Evolutionary conservation across 1,140 invertebrate genomes (phyloP), one percentile per base, ranked within the genome.

Genomic region (Drosophila lacteicornis): DNA sequence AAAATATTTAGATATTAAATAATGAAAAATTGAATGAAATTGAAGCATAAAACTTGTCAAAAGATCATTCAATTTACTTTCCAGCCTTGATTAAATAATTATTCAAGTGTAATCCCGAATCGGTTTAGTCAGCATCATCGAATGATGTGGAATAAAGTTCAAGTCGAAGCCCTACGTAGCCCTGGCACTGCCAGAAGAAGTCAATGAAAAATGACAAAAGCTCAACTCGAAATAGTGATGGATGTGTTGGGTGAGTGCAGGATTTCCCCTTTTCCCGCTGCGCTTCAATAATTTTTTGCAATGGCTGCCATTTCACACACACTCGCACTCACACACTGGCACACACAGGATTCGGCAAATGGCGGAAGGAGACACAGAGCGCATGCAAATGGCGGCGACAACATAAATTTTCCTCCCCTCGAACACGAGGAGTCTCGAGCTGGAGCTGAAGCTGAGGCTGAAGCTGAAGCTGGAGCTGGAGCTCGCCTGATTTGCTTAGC

Each of bases 401-500:
- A 70, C 69, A 73, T 73, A 73, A 73, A 73, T 73, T 73, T 49
- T 47, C 51, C 19, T 12, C 3, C 9, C 43, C 43, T 19, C 33
- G 36, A 66, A 62, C 40, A 25, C 55, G 71, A 75, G 60, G 65
- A 66, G 51, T 66, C 36, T 38, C 11, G 38, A 11, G 38, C 38
- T 40, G 38, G 4, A 40, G 38, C 33, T 25, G 19, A 22, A 2
- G 25, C 25, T 55, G 51, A 12, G 15, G 51, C 33, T 11, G 36
- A 38, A 11, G 40, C 40, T 42, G 40, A 3, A 15, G 40, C 17
- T 55, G 51, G 19, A 40, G 53, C 53, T n/a, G 46, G 75, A 67
- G 53, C 55, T 77, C 42, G 61, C 61, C 85, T 82, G 82, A 86
- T 86, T 90, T 90, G 79, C 82, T 82, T 80, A 80, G 82, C 79